These are phyloP conservation scores for Apamea sordens DNA, from an alignment of 2,888 invertebrate genomes.

Conservation along the genomic window DNA sequence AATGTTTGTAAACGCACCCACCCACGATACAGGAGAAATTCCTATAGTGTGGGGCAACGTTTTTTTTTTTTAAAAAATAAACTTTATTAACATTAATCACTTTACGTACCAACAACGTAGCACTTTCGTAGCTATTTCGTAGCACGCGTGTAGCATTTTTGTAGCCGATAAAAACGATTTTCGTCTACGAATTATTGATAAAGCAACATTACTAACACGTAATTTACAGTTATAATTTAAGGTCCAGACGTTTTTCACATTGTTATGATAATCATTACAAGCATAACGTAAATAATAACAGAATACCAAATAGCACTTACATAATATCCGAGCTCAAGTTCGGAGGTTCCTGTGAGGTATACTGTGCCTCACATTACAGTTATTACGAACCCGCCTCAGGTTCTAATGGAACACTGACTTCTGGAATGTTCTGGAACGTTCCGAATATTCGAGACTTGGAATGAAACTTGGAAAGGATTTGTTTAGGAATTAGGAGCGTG, in stretches of 20 bases:
- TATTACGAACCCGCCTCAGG: constrained; percentile 55
- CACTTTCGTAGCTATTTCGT: constrained; percentile 21
- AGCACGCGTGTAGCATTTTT: constrained; percentile 18
- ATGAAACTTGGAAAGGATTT: constrained; percentile 49
- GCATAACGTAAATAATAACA: not conserved
- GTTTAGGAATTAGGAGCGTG: constrained; percentile 42
- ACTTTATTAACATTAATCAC: too few relatives aligned
- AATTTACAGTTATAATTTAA: too few relatives aligned
- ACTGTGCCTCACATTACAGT: constrained; percentile 56
- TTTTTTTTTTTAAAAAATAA: too few relatives aligned
- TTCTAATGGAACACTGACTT: constrained; percentile 60
- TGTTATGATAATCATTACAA: constrained; percentile 12
- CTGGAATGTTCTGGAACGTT: constrained; percentile 50
- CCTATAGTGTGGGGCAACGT: too few relatives aligned
- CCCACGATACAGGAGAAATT: too few relatives aligned
- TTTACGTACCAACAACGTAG: constrained; percentile 10
- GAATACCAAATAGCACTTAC: constrained; percentile 14
- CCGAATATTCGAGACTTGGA: constrained; percentile 28
- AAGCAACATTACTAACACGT: not conserved
- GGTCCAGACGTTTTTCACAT: not conserved
- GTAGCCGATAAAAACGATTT: constrained; percentile 11
- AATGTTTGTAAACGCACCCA: too few relatives aligned
- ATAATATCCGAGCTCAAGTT: constrained; percentile 35
- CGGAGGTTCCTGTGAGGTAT: constrained; percentile 29
- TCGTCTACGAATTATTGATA: not conserved